phyloP scores from a whole-genome alignment of 2,888 invertebrate genomes.

The Acanthosepion esculentum region DNA sequence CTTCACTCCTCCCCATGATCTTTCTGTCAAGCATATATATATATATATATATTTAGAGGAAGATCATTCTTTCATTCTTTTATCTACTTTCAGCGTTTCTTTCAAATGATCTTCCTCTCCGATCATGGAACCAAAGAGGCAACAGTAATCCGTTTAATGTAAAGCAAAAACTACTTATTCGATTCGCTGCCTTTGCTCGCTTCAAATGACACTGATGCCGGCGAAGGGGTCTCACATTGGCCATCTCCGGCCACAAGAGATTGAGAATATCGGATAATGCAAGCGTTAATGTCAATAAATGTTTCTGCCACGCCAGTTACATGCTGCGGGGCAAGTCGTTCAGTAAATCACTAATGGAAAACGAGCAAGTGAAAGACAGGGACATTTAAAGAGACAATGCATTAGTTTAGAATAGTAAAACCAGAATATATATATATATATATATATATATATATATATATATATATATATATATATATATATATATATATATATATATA shows the following conservation, averaged over 20 bases:
- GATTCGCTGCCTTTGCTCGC: conserved; percentile 9
- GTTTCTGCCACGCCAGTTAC: background rate
- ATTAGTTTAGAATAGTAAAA: background rate
- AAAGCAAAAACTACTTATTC: conserved; percentile 22
- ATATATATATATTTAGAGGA: background rate
- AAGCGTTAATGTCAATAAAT: background rate
- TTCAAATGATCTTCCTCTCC: background rate
- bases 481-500: too few relatives aligned
- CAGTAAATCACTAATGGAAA: background rate
- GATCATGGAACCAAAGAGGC: background rate
- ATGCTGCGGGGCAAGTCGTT: background rate
- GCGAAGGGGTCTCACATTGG: background rate
- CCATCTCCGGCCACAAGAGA: conserved; percentile 11
- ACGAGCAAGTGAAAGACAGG: background rate
- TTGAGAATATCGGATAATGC: background rate
- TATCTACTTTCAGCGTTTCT: background rate
- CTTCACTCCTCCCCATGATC: background rate
- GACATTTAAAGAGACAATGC: background rate
- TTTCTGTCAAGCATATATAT: background rate
- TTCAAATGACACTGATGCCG: background rate
- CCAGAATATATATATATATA: too few relatives aligned
- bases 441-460: too few relatives aligned
- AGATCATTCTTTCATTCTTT: background rate
- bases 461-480: too few relatives aligned
- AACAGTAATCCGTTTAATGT: conserved; percentile 22